Conservation (phyloP, 2,797 vertebrate species). For the Tangara arthus region DNA sequence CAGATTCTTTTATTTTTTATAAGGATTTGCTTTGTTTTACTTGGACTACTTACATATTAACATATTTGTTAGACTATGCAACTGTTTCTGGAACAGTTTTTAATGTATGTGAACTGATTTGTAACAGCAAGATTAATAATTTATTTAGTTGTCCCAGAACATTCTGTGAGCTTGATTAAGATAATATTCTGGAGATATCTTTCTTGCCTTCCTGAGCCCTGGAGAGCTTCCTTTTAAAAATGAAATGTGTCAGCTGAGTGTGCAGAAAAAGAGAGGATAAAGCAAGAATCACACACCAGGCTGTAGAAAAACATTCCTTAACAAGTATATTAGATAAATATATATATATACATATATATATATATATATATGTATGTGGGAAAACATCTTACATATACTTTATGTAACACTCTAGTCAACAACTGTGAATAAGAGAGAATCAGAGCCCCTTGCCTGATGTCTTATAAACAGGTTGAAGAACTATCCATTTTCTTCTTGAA, state of each 20-base stretch:
- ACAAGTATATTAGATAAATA: not conserved
- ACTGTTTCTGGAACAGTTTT: not conserved
- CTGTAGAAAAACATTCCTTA: not conserved
- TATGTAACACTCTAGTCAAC: not conserved
- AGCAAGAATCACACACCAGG: not conserved
- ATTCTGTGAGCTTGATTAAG: not conserved
- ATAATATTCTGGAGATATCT: not conserved
- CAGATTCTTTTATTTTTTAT: not conserved
- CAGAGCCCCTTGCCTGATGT: not conserved
- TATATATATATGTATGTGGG: not conserved
- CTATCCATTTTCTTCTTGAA: not conserved
- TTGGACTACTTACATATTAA: not conserved
- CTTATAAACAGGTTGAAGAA: not conserved
- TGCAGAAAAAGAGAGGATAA: not conserved
- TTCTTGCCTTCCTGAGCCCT: not conserved
- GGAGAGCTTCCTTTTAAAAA: not conserved
- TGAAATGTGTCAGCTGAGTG: not conserved
- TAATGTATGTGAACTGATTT: not conserved
- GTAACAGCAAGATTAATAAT: not conserved
- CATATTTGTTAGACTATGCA: not conserved
- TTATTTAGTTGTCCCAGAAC: not conserved
- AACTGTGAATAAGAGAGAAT: not conserved
- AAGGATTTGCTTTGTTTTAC: not conserved
- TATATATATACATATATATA: too few relatives aligned
- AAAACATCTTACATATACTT: not conserved